phyloP scores from a whole-genome alignment of 1,140 invertebrate genomes.

The Papilio helenus region DNA sequence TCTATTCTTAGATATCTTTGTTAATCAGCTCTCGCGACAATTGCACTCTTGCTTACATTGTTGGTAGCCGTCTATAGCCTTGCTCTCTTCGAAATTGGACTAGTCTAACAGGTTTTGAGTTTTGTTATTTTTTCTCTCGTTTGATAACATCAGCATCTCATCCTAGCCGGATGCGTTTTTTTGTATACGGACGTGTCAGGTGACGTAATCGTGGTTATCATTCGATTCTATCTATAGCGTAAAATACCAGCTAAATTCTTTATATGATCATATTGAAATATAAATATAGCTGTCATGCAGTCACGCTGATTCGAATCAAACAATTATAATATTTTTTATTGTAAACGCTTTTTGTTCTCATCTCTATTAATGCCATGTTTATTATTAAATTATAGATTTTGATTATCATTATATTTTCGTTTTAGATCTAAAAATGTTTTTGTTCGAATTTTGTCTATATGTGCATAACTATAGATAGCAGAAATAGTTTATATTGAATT shows the following conservation, averaged over 20 bases:
- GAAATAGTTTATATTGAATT: conserved; percentile 21
- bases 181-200: conserved; percentile 58
- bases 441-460: conserved; percentile 11
- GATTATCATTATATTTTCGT: conserved; percentile 9
- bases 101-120: conserved; percentile 47
- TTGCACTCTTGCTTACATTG: conserved; percentile 58
- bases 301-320: conserved; percentile 13
- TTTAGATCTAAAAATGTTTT: background rate
- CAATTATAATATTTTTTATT: conserved; percentile 5
- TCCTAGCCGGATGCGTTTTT: conserved; percentile 74
- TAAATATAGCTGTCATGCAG: conserved; percentile 29
- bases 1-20: background rate
- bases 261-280: conserved; percentile 20
- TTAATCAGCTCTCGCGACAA: conserved; percentile 45
- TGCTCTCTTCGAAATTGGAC: conserved; percentile 42
- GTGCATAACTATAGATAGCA: background rate
- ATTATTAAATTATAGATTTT: background rate
- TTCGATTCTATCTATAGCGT: conserved; percentile 39
- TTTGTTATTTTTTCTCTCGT: conserved; percentile 46
- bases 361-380: background rate
- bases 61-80: conserved; percentile 49
- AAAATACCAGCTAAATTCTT: conserved; percentile 24
- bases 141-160: conserved; percentile 62
- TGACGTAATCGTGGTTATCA: conserved; percentile 69
- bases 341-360: background rate